phyloP scores from a whole-genome alignment of 2,113 vertebrate genomes.

The Pogonocichla stellata region DNA sequence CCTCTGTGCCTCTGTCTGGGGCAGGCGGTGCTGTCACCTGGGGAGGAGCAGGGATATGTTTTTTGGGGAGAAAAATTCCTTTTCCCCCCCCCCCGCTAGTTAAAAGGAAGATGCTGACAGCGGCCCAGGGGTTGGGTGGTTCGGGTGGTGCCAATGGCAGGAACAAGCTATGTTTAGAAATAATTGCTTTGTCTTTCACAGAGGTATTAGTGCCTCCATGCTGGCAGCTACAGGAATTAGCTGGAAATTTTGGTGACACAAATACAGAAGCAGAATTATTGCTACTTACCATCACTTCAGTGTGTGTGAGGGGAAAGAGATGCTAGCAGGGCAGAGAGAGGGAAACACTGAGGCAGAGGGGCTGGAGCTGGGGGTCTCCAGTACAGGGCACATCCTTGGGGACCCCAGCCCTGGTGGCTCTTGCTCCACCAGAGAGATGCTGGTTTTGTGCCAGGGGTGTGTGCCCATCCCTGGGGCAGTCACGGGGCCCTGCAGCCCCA shows the following conservation, averaged over 20 bases:
- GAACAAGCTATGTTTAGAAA: constrained; percentile 63
- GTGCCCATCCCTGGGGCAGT: background rate
- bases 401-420: background rate
- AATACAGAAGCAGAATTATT: background rate
- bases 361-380: background rate
- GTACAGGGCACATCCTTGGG: fast-evolving
- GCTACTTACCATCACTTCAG: background rate
- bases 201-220: constrained; percentile 43
- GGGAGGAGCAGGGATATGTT: background rate
- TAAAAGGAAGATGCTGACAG: background rate
- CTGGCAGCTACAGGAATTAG: constrained; percentile 45
- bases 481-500: background rate
- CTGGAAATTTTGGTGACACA: constrained; percentile 6
- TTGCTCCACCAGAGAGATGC: fast-evolving
- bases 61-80: background rate
- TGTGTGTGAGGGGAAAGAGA: background rate
- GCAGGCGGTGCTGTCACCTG: background rate
- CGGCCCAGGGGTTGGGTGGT: background rate
- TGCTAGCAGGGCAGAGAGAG: background rate
- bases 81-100: background rate
- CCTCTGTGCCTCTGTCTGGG: background rate
- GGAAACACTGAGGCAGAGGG: background rate
- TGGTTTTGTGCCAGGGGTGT: background rate
- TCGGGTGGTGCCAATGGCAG: constrained; percentile 4
- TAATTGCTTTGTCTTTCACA: constrained; percentile 65